A percentile compares a stretch with the other conserved stretches of the same genome.
These are phyloP conservation scores for Platalea minor DNA, from an alignment of 2,797 vertebrate species.

Conservation along the genomic window DNA sequence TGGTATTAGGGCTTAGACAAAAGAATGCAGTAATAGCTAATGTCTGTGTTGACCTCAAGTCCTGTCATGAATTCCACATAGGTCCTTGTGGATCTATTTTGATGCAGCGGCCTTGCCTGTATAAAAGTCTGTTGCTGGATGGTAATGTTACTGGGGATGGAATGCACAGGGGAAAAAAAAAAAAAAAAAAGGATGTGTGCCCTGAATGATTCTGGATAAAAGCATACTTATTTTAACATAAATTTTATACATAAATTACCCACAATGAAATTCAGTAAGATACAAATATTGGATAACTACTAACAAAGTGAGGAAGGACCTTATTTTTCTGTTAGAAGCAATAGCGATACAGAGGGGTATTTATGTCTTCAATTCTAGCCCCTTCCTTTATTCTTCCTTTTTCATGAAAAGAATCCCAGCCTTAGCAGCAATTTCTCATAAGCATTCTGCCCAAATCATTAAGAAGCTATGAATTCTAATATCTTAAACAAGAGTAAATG, in stretches of 20 bases:
- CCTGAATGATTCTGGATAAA: background rate
- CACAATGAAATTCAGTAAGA: background rate
- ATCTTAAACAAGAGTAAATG: background rate
- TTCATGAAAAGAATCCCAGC: background rate
- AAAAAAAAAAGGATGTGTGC: background rate
- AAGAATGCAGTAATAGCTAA: background rate
- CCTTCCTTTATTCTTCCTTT: background rate
- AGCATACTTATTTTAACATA: background rate
- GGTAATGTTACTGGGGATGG: background rate
- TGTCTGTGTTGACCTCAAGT: background rate
- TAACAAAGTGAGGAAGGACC: background rate
- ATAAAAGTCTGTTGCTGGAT: background rate
- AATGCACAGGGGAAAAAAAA: background rate
- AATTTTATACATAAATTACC: background rate
- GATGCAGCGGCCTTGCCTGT: background rate
- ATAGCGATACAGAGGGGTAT: background rate
- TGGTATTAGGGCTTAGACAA: background rate
- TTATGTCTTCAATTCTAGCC: background rate
- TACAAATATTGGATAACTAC: background rate
- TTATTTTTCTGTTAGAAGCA: background rate
- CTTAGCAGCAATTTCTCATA: background rate
- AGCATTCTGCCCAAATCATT: background rate
- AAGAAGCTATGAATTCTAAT: background rate
- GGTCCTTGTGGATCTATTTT: background rate
- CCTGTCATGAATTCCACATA: background rate